Base-by-base conservation (phyloP, 2,888 invertebrate genomes). In the Dusona sp. region DNA sequence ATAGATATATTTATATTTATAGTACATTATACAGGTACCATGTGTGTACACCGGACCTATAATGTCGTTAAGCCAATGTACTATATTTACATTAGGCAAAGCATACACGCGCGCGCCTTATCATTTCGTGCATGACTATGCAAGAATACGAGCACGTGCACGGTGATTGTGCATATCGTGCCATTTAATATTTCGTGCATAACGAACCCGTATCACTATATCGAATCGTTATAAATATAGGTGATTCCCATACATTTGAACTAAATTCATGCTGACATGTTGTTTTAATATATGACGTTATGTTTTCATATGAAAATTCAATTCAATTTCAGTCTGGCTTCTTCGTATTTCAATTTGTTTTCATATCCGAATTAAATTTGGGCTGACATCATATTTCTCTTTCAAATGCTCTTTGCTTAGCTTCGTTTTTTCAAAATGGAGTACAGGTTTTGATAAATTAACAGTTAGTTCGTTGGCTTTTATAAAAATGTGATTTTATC, bases 21-120 rank as follows among this genome's bases (percentile, higher is more conserved):
- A 48, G n/a, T 51, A 33, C 29, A 45, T 29, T 75, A 61, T 77
- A 78, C 51, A 73, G 64, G 72, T 36, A 78, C 67, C 65, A 36
- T 48, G 72, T 57, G 72, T 83, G 33, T 65, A 67, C 73, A 73
- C 81, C 25, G 33, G 64, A 51, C 72, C 77, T 79, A 79, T 83
- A 73, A 78, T 67, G 78, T 83, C 83, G 78, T 83, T 78, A 70
- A 77, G 70, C 78, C 78, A 61, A 70, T 68, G 79, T 79, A 79
- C 79, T 70, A 75, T 77, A 79, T 79, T 74, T 84, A 80, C 79
- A 79, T 77, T 77, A 64, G 84, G 51, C 25, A 54, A 79, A 70
- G 75, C 68, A 75, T 79, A 57, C 45, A 70, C 25, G 57, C 42
- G 16, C 70, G 51, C 79, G 51, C 51, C 72, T 72, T 80, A 80